Conservation (phyloP, 2,113 vertebrate genomes). For the Paedocypris sp. region DNA sequence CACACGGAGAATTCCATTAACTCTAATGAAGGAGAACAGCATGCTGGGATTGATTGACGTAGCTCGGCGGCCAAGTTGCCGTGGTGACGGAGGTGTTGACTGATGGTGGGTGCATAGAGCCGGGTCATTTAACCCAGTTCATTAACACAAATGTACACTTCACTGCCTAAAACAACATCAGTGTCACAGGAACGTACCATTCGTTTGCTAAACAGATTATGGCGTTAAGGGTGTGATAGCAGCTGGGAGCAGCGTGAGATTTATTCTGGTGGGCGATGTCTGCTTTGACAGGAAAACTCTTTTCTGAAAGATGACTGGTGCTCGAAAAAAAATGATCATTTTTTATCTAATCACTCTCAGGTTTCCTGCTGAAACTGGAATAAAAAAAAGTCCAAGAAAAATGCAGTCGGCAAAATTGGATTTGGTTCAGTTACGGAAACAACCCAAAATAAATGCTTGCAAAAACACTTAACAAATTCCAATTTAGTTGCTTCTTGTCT, state of each 20-base stretch:
- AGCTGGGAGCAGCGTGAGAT: neutral
- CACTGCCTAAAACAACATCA: conserved; percentile 11
- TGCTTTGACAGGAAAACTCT: neutral
- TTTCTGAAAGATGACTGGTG: neutral
- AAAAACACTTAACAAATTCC: neutral
- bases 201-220: conserved; percentile 25
- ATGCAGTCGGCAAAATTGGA: neutral
- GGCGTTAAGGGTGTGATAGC: neutral
- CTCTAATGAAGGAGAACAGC: conserved; percentile 11
- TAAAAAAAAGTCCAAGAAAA: neutral
- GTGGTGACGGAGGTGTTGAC: conserved; percentile 24
- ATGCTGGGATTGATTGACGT: conserved; percentile 27
- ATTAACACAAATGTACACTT: conserved; percentile 18
- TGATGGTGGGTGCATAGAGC: conserved; percentile 10
- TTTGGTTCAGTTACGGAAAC: neutral
- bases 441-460: neutral
- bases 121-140: conserved; percentile 23
- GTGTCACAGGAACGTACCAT: conserved; percentile 12
- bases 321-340: neutral
- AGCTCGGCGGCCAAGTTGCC: conserved; percentile 21
- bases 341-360: neutral
- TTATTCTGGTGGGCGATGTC: neutral
- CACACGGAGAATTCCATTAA: conserved; percentile 15
- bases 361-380: neutral
- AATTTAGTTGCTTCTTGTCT: neutral